Percentiles rank a stretch among this genome's conserved stretches.
Conservation (phyloP, 2,888 invertebrate species). For the Ischnura elegans region DNA sequence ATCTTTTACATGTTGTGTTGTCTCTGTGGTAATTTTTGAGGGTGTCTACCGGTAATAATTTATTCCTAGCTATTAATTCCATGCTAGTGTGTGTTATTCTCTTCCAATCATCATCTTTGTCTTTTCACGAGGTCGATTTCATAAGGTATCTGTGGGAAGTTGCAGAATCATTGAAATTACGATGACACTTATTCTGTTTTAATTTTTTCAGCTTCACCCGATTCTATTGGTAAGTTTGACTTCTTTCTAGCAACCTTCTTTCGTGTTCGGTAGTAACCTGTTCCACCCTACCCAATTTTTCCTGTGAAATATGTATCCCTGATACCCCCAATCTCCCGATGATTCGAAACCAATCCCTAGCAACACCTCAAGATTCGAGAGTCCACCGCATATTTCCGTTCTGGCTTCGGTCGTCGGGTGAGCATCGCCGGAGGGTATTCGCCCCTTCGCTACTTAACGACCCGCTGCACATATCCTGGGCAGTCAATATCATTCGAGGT, state of each 20-base stretch:
- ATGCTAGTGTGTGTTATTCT: neutral
- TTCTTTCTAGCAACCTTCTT: conserved; percentile 39
- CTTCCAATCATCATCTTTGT: neutral
- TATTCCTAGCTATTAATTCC: neutral
- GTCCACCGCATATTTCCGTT: neutral
- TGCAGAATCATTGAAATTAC: neutral
- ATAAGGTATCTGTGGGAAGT: neutral
- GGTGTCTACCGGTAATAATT: neutral
- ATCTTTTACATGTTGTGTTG: no score
- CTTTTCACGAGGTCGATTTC: neutral
- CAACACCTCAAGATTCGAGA: neutral
- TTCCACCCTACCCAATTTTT: no score
- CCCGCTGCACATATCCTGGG: neutral
- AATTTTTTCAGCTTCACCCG: conserved; percentile 40
- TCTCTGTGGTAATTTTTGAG: neutral
- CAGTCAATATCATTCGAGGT: neutral
- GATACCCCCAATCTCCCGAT: neutral
- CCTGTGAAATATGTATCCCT: neutral
- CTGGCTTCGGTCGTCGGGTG: neutral
- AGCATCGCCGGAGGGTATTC: neutral
- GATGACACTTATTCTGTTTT: conserved; percentile 9
- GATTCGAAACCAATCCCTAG: neutral
- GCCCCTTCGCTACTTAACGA: neutral
- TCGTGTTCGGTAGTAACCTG: conserved; percentile 23
- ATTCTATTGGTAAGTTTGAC: conserved; percentile 26